A percentile compares a stretch with the other conserved stretches of the same genome.
Conservation (phyloP, 1,140 invertebrate species). For the Chlorops oryzae region DNA sequence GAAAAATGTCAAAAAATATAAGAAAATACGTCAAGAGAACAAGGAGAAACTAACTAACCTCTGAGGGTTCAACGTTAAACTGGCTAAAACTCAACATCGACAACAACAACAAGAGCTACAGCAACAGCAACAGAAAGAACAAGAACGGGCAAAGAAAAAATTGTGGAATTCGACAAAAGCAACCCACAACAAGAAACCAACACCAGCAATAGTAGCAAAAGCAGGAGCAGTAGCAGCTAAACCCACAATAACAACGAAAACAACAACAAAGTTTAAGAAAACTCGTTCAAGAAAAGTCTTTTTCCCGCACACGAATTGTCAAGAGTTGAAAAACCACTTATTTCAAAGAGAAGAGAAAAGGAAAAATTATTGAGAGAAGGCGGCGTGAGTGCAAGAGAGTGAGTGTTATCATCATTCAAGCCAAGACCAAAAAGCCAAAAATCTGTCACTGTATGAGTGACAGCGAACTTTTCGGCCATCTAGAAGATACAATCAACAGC, state of each 20-base stretch:
- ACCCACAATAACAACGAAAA: constrained; percentile 18
- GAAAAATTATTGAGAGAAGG: constrained; percentile 1
- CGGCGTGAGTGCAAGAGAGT: constrained; percentile 1
- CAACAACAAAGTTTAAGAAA: constrained; percentile 5
- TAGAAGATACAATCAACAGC: constrained; percentile 34
- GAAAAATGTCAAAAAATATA: no score
- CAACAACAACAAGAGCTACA: constrained; percentile 20
- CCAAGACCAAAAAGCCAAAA: constrained; percentile 20
- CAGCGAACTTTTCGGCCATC: neutral
- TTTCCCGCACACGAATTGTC: no score
- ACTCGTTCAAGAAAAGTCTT: constrained; percentile 36
- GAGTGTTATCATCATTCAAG: constrained; percentile 9
- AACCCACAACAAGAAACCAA: neutral
- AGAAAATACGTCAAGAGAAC: no score
- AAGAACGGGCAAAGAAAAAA: neutral
- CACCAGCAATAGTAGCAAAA: neutral
- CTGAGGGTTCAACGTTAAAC: no score
- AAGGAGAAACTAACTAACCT: no score
- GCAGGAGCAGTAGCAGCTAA: constrained; percentile 28
- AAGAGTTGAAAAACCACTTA: constrained; percentile 45
- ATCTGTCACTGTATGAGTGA: constrained; percentile 1
- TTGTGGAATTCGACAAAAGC: neutral
- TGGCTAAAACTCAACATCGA: no score
- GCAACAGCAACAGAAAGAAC: constrained; percentile 17
- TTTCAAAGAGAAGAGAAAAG: constrained; percentile 23